Percentiles rank a stretch among this genome's conserved stretches.
These are phyloP conservation scores for Poeciliopsis infans DNA, from an alignment of 2,797 vertebrate species.

Conservation along the genomic window DNA sequence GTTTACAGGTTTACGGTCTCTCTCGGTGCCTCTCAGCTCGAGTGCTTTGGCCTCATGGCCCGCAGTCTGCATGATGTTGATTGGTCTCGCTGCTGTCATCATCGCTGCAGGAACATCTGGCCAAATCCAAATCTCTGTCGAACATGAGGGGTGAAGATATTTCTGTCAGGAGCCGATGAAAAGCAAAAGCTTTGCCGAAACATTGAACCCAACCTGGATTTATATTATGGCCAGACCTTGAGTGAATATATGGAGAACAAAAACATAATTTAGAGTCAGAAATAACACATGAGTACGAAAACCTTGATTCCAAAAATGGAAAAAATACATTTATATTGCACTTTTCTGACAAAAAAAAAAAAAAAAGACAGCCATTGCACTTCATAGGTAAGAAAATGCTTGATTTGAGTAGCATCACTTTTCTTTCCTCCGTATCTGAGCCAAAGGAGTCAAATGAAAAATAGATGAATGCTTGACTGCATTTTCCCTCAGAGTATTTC, in stretches of 20 bases:
- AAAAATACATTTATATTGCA: background rate
- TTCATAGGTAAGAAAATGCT: background rate
- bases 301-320: background rate
- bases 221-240: background rate
- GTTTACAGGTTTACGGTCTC: background rate
- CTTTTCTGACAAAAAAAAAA: background rate
- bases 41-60: background rate
- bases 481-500: background rate
- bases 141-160: background rate
- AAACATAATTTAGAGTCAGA: background rate
- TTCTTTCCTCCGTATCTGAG: background rate
- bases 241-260: background rate
- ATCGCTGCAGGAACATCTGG: background rate
- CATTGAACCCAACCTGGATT: background rate
- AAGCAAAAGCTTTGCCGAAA: background rate
- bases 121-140: background rate
- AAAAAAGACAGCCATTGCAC: background rate
- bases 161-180: background rate
- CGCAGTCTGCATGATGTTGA: background rate
- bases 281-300: background rate
- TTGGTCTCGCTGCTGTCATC: background rate
- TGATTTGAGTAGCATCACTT: background rate
- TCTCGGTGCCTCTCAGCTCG: background rate
- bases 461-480: background rate
- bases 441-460: background rate